Conservation (phyloP, 2,888 invertebrate genomes). For the Dyspetes luteomarginatus region DNA sequence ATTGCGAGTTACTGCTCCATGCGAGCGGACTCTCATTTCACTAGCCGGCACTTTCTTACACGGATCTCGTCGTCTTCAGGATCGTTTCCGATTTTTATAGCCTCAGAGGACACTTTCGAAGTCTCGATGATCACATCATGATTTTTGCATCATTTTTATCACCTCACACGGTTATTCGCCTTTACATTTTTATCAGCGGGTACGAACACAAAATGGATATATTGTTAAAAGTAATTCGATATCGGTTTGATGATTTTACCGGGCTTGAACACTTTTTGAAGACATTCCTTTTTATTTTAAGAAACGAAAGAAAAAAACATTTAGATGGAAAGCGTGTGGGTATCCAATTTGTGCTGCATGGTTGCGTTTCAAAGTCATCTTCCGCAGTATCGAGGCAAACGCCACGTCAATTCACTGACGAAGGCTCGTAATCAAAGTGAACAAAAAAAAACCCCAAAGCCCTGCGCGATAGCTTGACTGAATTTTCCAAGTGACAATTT, state of each 20-base stretch:
- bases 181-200: background rate
- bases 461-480: too few species aligned
- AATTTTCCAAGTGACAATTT: too few species aligned
- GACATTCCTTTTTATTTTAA: too few species aligned
- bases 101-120: background rate
- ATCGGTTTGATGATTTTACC: background rate
- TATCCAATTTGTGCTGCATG: background rate
- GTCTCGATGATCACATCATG: slow-evolving; percentile 17
- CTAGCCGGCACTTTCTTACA: slow-evolving; percentile 45
- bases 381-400: background rate
- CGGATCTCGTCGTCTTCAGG: slow-evolving; percentile 14
- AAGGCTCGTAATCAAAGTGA: slow-evolving; percentile 12
- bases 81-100: slow-evolving; percentile 40
- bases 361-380: background rate
- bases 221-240: background rate
- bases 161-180: too few species aligned
- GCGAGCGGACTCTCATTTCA: slow-evolving; percentile 29
- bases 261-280: background rate
- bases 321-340: too few species aligned
- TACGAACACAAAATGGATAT: background rate
- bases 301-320: too few species aligned
- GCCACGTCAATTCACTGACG: background rate
- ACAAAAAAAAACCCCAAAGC: too few species aligned
- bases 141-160: background rate
- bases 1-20: slow-evolving; percentile 21